Evolutionary conservation across 1,140 invertebrate genomes (phyloP), one percentile per base, ranked within the genome.

Genomic region (Thaumatotibia leucotreta): DNA sequence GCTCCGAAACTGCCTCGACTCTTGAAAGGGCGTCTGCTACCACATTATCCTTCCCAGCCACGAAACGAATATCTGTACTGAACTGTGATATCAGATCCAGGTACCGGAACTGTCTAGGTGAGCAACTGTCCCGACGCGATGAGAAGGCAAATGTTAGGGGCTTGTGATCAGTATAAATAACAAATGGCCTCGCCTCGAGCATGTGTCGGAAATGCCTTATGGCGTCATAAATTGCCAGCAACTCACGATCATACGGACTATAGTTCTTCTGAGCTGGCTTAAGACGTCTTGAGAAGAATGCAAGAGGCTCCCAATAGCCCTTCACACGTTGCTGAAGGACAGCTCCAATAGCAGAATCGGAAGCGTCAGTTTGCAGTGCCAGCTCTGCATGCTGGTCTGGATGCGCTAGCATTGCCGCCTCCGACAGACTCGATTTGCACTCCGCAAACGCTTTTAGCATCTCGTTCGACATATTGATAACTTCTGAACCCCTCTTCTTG

Each of bases 121-220:
- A 61, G 5, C 14, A 27, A 10, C 17, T 27, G 4, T 61, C 58
- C 17, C 10, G 8, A 4, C 14, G 14, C 5, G 20, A 17, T 2
- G 11, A 1, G 31, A 61, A 61, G 29, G 74, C 75, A 65, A 66
- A 75, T 4, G 63, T 82, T 1, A 90, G 68, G 0, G 85, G 86
- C 58, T 83, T 84, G 52, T 91, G 89, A 62, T 91, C 85, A 0
- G 83, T 89, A 24, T 63, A 80, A 2, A 86, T 73, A 1, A 49
- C 58, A 50, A 81, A 82, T 0, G 22, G 20, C n/a, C 74, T 23
- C 2, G 68, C 78, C 69, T 86, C 78, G n/a, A 88, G 2, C 50
- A 80, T 31, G 54, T 79, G 71, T 6, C 54, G 9, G 64, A 86
- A 86, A 65, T 83, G 61, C 32, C 71, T 65, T 14, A 86, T 64